Evolutionary conservation across 2,888 invertebrate genomes (phyloP).

Genomic region (Ophion ellenae): DNA sequence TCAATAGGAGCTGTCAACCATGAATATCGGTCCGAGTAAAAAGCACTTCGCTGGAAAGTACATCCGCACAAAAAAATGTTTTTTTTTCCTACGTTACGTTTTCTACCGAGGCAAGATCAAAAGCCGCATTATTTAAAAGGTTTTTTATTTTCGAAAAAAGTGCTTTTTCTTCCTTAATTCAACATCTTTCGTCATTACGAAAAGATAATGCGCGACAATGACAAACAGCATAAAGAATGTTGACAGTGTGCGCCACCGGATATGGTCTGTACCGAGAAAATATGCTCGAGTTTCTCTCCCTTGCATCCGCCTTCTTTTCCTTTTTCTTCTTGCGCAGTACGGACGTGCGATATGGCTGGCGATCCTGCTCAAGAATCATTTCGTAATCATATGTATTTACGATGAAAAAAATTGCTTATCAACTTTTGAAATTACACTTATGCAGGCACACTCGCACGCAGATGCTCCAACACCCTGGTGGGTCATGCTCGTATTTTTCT

Average conservation of each 20-base stretch:
- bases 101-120: no score
- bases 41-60: no score
- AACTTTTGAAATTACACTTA: neutral
- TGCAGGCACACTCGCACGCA: neutral
- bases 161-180: no score
- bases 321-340: neutral
- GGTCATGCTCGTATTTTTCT: neutral
- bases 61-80: no score
- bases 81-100: no score
- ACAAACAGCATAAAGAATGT: no score
- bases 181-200: no score
- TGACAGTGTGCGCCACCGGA: neutral
- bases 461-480: neutral
- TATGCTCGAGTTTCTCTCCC: constrained; percentile 13
- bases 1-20: no score
- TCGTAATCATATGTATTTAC: neutral
- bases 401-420: neutral
- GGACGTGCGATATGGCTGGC: neutral
- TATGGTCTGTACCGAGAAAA: constrained; percentile 52
- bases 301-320: neutral
- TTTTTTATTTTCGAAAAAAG: no score
- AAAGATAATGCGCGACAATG: no score
- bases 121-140: no score
- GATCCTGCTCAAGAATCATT: neutral
- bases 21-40: no score